phyloP scores from a whole-genome alignment of 2,797 vertebrate species.

The Stomatorhinus walkeri region DNA sequence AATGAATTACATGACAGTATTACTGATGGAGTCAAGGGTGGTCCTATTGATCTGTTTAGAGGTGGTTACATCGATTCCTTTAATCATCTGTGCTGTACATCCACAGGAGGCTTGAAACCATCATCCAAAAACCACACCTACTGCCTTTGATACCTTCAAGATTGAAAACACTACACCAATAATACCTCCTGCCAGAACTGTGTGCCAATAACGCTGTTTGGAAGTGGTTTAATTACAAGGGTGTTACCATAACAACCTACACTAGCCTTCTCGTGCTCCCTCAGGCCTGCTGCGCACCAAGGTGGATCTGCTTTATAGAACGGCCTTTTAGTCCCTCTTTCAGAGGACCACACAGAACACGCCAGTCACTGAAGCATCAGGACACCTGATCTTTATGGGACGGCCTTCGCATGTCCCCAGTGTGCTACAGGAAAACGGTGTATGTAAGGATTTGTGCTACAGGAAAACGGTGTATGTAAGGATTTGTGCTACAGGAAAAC shows the following conservation, averaged over 20 bases:
- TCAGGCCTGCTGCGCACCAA: no score
- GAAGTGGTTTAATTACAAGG: constrained; percentile 6
- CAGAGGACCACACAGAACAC: not conserved
- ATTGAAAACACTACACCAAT: not conserved
- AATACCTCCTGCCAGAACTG: not conserved
- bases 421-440: not conserved
- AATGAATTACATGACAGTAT: not conserved
- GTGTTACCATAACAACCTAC: not conserved
- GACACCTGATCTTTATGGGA: not conserved
- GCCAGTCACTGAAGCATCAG: not conserved
- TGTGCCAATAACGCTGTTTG: not conserved
- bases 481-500: no score
- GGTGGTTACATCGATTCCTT: not conserved
- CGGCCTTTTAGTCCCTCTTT: not conserved
- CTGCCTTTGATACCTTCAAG: not conserved
- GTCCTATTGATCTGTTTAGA: constrained; percentile 12
- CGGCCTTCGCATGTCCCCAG: not conserved
- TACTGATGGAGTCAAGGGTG: constrained; percentile 3
- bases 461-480: not conserved
- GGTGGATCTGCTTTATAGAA: not conserved
- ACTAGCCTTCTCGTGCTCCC: not conserved
- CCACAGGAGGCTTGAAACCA: not conserved
- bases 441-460: not conserved
- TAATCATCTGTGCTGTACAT: not conserved
- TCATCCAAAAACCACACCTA: not conserved